phyloP scores from a whole-genome alignment of 2,888 invertebrate genomes.

The Andrena haemorrhoa region DNA sequence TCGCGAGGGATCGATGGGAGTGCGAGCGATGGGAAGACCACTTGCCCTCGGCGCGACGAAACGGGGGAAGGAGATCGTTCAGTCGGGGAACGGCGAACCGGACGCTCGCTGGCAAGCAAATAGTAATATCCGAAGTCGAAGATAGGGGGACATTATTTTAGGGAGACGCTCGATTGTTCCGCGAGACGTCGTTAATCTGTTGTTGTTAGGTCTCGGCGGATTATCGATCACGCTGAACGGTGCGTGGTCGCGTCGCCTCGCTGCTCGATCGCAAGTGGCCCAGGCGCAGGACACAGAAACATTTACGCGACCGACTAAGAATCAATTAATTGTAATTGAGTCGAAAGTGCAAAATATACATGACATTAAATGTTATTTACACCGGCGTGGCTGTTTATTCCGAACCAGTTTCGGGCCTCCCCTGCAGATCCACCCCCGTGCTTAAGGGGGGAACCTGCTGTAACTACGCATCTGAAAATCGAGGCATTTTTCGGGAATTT shows the following conservation, averaged over 20 bases:
- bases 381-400: slow-evolving; percentile 38
- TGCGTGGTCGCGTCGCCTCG: slow-evolving; percentile 11
- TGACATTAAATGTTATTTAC: slow-evolving; percentile 80
- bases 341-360: slow-evolving; percentile 82
- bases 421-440: background rate
- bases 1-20: slow-evolving; percentile 17
- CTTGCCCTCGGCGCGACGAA: slow-evolving; percentile 28
- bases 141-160: background rate
- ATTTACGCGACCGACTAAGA: slow-evolving; percentile 57
- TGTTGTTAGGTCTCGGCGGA: background rate
- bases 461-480: too few species aligned
- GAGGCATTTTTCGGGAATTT: too few species aligned
- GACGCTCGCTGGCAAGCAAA: background rate
- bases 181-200: background rate
- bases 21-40: slow-evolving; percentile 23
- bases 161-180: background rate
- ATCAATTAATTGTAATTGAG: slow-evolving; percentile 80
- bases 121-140: background rate
- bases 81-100: background rate
- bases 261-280: slow-evolving; percentile 40
- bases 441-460: background rate
- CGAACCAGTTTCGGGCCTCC: background rate
- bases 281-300: slow-evolving; percentile 24
- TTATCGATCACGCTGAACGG: background rate
- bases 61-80: background rate